phyloP scores from a whole-genome alignment of 2,113 vertebrate species.

The Cathartes aura region DNA sequence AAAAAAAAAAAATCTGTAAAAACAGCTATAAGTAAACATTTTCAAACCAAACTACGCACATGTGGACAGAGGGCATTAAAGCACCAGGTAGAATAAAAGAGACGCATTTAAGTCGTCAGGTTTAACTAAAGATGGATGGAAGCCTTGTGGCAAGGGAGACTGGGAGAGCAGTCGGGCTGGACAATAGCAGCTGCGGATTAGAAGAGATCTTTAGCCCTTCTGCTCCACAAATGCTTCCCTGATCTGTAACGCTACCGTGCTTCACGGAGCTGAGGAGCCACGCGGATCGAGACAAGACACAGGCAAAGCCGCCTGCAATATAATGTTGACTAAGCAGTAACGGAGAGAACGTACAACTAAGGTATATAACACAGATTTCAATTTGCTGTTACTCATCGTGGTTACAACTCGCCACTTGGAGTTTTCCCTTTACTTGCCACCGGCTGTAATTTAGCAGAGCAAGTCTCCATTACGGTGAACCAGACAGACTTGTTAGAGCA shows the following conservation, averaged over 20 bases:
- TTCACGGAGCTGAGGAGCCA: not conserved
- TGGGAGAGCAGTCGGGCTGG: not conserved
- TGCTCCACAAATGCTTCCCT: not conserved
- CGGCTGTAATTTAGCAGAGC: not conserved
- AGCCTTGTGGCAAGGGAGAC: not conserved
- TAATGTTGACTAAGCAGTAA: not conserved
- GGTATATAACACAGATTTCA: not conserved
- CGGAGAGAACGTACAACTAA: not conserved
- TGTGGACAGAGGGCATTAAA: not conserved
- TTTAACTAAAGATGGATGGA: not conserved
- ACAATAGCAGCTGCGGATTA: not conserved
- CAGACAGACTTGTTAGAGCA: not conserved
- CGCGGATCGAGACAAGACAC: fast-evolving
- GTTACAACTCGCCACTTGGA: not conserved
- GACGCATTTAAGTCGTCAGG: fast-evolving
- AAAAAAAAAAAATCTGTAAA: too few relatives aligned
- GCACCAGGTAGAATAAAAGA: not conserved
- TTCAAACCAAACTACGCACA: not conserved
- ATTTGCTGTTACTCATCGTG: not conserved
- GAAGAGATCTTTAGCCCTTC: not conserved
- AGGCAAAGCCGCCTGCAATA: not conserved
- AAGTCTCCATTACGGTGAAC: not conserved
- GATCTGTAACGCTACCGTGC: not conserved
- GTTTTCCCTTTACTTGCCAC: not conserved
- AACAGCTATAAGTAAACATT: not conserved